Conservation (phyloP, 2,888 invertebrate species). For the Coleophora deauratella region DNA sequence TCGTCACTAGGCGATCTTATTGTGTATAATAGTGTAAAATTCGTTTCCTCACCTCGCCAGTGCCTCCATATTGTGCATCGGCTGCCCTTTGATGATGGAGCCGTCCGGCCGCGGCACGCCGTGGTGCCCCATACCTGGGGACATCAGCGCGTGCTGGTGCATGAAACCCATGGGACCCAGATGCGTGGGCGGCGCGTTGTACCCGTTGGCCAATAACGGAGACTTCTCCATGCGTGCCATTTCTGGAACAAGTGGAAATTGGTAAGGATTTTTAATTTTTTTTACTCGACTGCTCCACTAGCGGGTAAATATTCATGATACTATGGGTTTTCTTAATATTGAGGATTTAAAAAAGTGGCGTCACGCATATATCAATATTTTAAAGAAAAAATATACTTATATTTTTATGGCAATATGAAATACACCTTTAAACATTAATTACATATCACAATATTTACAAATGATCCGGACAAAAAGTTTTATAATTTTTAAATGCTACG, state of each 20-base stretch:
- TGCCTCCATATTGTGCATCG: slow-evolving; percentile 92
- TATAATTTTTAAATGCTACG: too few species aligned
- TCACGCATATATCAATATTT: too few species aligned
- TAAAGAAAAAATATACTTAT: too few species aligned
- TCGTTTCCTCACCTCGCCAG: slow-evolving; percentile 80
- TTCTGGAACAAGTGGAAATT: slow-evolving; percentile 71
- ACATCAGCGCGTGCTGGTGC: slow-evolving; percentile 93
- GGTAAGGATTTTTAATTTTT: background rate
- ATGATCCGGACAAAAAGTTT: too few species aligned
- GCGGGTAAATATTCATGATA: too few species aligned
- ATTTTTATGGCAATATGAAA: too few species aligned
- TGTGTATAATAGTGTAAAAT: background rate
- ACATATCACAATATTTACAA: too few species aligned
- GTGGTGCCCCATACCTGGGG: slow-evolving; percentile 92
- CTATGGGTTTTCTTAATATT: too few species aligned
- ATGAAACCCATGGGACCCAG: slow-evolving; percentile 96
- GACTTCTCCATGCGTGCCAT: slow-evolving; percentile 93
- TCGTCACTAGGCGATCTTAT: background rate
- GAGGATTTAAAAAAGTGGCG: too few species aligned
- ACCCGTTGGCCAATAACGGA: slow-evolving; percentile 92
- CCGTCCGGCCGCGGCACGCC: slow-evolving; percentile 86
- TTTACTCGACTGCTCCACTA: too few species aligned
- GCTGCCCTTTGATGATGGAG: slow-evolving; percentile 87
- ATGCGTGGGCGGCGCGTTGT: slow-evolving; percentile 94
- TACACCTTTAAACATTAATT: too few species aligned